Percentiles rank a stretch among this genome's conserved stretches.
Conservation (phyloP, 2,113 vertebrate species). For the Stictonetta naevosa region DNA sequence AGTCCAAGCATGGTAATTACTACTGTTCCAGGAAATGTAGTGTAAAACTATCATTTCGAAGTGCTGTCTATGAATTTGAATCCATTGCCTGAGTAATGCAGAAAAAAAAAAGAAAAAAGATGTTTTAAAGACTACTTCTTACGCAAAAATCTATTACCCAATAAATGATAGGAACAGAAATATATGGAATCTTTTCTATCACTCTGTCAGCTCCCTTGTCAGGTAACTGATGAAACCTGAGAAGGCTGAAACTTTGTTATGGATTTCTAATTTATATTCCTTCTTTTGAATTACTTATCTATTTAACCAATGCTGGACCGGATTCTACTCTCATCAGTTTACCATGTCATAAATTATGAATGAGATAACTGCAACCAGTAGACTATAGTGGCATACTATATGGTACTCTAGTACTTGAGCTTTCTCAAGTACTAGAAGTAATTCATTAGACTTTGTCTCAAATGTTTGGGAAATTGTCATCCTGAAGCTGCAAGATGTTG, state of each 20-base stretch:
- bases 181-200: neutral
- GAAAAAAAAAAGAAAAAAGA: neutral
- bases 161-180: neutral
- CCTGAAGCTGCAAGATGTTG: neutral
- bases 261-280: neutral
- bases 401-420: too few species aligned
- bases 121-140: neutral
- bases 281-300: neutral
- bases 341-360: neutral
- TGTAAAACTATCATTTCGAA: neutral
- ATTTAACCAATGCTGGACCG: neutral
- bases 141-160: neutral
- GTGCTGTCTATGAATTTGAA: neutral
- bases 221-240: neutral
- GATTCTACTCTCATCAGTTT: neutral
- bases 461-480: neutral
- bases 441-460: neutral
- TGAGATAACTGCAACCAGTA: neutral
- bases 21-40: neutral
- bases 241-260: neutral
- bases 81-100: neutral
- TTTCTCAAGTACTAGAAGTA: neutral
- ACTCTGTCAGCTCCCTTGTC: neutral
- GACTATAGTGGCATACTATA: neutral
- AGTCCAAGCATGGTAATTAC: neutral